These are phyloP conservation scores for Eolophus roseicapilla DNA, from an alignment of 2,113 vertebrate genomes.

Conservation along the genomic window DNA sequence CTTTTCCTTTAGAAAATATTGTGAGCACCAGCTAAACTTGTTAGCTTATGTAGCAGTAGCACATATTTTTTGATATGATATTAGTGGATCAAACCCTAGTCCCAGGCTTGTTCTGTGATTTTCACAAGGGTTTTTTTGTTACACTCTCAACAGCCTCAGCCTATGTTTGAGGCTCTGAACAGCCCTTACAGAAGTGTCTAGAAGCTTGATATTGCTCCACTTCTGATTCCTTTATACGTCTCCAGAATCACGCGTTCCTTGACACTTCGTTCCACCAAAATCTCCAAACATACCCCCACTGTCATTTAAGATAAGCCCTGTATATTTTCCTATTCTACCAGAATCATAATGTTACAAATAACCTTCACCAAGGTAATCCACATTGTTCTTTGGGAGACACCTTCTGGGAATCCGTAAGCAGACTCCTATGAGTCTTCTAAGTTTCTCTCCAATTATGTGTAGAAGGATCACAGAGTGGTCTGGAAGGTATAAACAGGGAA, in stretches of 20 bases:
- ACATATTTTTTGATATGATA: not conserved
- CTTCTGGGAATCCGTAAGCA: not conserved
- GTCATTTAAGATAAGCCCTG: not conserved
- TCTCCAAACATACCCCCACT: not conserved
- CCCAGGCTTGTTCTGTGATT: not conserved
- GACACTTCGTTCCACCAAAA: not conserved
- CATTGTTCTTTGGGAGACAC: not conserved
- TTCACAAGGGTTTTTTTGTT: not conserved
- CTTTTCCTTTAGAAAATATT: not conserved
- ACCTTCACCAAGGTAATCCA: not conserved
- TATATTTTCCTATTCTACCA: not conserved
- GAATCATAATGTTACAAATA: not conserved
- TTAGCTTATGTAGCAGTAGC: not conserved
- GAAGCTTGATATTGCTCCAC: not conserved
- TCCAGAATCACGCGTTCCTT: rapidly evolving
- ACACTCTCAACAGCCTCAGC: not conserved
- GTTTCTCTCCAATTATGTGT: not conserved
- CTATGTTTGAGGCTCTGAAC: not conserved
- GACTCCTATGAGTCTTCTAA: not conserved
- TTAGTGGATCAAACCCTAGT: not conserved
- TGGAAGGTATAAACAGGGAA: not conserved
- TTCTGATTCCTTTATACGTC: not conserved
- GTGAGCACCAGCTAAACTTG: not conserved
- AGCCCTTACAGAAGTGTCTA: not conserved
- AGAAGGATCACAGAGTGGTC: not conserved